Base-by-base conservation (phyloP, 2,797 vertebrate genomes). In the Centropyge bicolor region DNA sequence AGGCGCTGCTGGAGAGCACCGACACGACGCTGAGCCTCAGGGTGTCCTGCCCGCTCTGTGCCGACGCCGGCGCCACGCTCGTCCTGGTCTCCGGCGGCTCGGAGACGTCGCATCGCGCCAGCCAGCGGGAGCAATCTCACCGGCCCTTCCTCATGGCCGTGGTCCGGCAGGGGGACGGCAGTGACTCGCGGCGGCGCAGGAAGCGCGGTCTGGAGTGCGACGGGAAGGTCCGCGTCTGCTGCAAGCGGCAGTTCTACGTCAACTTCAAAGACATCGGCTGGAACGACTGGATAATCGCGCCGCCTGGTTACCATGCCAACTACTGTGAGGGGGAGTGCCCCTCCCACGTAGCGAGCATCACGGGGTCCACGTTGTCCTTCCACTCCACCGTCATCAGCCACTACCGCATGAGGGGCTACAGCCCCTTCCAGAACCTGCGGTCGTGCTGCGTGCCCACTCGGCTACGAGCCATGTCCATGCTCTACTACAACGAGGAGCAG, bases 231-330 rank as follows among this genome's bases (percentile, higher is more conserved):
- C 97, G 97, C 20, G 96, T 98, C 83, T 99, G 98, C 94, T 99
- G 98, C 95, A 98, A 99, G 83, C 97, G 98, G 24, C 97, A 98
- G 86, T 99, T 99, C 93, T 98, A 96, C 68, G 97, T 99, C 74
- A 98, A 97, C 89, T 99, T 99, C 94, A 99, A 98, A 86, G 98
- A 99, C 94, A 99, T 99, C 78, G 98, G 98, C 89, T 99, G 98
- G 98, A 98, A 96, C 72, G 98, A 99, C 95, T 99, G 98, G 98
- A 99, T 99, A 94, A 99, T 99, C 56, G 98, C 98, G 2, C 98
- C 98, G 22, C 93, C 95, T 0, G 98, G 98, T 55, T 99, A 99
- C 83, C 97, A 99, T 0, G 98, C 98, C 92, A 99, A 99, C 94
- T 99, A 99, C 94, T 99, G 98, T 0, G 98, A 99, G 94, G 98